A percentile compares a stretch with the other conserved stretches of the same genome.
Conservation (phyloP, 2,113 vertebrate species). For the Ptilorrhoa leucosticta region DNA sequence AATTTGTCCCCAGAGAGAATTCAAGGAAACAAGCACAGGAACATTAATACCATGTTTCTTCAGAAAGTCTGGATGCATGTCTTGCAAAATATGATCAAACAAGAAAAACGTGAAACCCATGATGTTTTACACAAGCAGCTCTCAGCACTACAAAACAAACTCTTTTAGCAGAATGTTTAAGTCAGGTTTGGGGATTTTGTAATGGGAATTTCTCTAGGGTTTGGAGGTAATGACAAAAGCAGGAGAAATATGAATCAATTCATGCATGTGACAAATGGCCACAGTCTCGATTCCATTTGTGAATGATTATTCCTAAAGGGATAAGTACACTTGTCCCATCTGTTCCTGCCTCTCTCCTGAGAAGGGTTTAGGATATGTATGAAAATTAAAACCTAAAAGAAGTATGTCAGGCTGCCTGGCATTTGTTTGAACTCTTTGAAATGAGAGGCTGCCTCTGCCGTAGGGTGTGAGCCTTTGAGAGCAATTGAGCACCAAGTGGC, state of each 20-base stretch:
- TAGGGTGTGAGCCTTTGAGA: background rate
- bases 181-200: background rate
- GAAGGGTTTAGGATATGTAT: background rate
- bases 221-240: background rate
- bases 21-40: background rate
- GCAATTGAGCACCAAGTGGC: background rate
- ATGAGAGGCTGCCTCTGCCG: background rate
- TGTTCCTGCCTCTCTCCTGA: background rate
- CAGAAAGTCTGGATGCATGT: background rate
- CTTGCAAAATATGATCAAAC: background rate
- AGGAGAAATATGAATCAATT: background rate
- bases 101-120: background rate
- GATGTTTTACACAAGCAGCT: background rate
- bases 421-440: background rate
- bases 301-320: background rate
- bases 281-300: background rate
- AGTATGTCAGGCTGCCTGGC: background rate
- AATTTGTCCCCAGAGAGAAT: background rate
- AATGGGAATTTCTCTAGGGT: background rate
- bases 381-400: background rate
- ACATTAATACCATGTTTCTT: background rate
- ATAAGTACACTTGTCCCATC: background rate
- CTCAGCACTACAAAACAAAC: background rate
- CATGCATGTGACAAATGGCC: background rate
- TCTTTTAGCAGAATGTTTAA: background rate